phyloP scores from a whole-genome alignment of 1,140 invertebrate species.

The Drosophila sproati region DNA sequence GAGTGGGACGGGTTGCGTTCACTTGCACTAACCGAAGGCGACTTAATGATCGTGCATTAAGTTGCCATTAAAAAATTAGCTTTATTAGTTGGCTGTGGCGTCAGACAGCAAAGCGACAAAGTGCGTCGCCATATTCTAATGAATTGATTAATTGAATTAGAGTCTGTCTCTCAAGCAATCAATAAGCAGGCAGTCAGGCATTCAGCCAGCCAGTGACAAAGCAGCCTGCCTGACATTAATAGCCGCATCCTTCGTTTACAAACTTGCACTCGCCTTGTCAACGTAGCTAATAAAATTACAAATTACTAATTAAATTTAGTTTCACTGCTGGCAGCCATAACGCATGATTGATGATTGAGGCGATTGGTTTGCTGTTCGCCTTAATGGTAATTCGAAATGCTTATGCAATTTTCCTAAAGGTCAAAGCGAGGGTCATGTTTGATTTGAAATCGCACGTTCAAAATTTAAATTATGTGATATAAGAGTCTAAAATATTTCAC shows the following conservation, averaged over 20 bases:
- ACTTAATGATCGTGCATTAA: conserved; percentile 75
- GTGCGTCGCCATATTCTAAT: conserved; percentile 60
- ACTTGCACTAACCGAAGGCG: conserved; percentile 30
- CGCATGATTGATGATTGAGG: conserved; percentile 69
- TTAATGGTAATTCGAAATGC: conserved; percentile 35
- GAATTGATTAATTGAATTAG: conserved; percentile 80
- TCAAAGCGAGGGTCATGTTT: too few species aligned
- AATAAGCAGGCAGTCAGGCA: conserved; percentile 10
- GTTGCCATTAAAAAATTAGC: conserved; percentile 77
- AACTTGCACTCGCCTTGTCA: conserved; percentile 34
- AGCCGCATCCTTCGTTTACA: conserved; percentile 28
- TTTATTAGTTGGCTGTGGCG: conserved; percentile 66
- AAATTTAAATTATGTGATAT: not conserved
- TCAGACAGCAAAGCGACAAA: conserved; percentile 28
- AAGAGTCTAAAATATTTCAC: not conserved
- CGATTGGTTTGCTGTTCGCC: conserved; percentile 6
- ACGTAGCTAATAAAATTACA: conserved; percentile 69
- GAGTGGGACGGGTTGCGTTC: too few species aligned
- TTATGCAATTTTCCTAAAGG: not conserved
- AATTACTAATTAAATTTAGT: conserved; percentile 71
- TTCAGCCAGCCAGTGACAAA: conserved; percentile 3
- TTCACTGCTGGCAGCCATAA: conserved; percentile 48
- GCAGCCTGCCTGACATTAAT: conserved; percentile 43
- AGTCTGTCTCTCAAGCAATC: conserved; percentile 27
- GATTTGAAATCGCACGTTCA: too few species aligned